Evolutionary conservation across 2,113 vertebrate species (phyloP), one percentile per base, ranked within the genome.

Genomic region (Sitta europaea): DNA sequence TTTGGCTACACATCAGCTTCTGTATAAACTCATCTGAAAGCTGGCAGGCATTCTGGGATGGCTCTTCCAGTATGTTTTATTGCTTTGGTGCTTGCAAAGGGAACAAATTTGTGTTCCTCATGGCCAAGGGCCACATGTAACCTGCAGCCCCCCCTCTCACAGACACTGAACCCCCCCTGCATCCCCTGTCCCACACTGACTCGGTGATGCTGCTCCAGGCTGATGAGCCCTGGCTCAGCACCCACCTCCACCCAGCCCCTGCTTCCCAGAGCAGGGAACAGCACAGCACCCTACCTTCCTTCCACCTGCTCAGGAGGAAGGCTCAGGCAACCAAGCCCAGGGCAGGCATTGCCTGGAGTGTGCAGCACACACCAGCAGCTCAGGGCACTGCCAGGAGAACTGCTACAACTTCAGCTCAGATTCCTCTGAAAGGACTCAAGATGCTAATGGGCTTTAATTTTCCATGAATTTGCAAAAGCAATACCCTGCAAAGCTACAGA

Each of bases 401-500:
- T 47, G 40, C 47, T 28, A 24, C 51, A 22, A 11, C 82, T 86
- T 45, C 67, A 58, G 58, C 53, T 86, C n/a, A 27, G 4, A 59
- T 47, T 58, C 42, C 28, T 66, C 94, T 63, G 43, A 43, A 51
- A 73, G 75, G 9, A 31, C 55, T 80, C 17, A 1, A 58, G 75
- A 74, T 66, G 59, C 55, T 80, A 88, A 90, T 28, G 67, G 79
- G 14, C 21, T 88, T 88, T 59, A 70, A 71, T 94, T 88, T 86
- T 51, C 86, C 51, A 80, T 71, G 82, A 67, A 77, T 91, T 90
- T 95, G 86, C 83, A 84, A 83, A 62, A 80, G 91, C 86, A 25
- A 88, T 61, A 86, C 29, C 86, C 92, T 90, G 83, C 54, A 92
- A 83, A 90, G 79, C 92, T 83, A 59, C 51, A 65, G 86, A 65